Evolutionary conservation across 2,113 vertebrate genomes (phyloP).

Genomic region (Helogale parvula): DNA sequence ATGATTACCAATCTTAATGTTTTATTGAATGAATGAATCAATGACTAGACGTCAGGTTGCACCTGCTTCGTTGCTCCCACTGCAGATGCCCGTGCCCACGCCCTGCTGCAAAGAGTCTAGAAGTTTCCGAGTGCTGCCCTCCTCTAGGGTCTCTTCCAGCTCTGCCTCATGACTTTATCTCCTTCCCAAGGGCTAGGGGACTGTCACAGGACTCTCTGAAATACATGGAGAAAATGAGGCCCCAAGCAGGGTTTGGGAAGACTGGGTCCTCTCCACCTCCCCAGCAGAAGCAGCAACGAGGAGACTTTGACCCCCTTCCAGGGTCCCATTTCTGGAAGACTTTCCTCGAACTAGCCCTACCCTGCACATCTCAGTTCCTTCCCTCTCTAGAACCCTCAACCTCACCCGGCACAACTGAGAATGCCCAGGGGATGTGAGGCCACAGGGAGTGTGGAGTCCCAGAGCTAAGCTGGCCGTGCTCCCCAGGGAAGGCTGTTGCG

Average conservation of each 20-base stretch:
- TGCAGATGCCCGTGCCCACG: rapidly evolving
- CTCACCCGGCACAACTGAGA: background rate
- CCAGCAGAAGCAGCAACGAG: background rate
- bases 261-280: background rate
- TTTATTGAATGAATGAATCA: background rate
- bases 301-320: background rate
- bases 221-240: background rate
- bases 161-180: background rate
- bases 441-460: background rate
- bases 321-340: background rate
- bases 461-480: background rate
- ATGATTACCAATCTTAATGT: background rate
- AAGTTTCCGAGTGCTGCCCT: background rate
- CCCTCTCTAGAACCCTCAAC: background rate
- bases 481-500: background rate
- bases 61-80: background rate
- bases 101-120: background rate
- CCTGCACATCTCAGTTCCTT: background rate
- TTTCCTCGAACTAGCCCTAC: background rate
- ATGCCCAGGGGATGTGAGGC: background rate
- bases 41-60: background rate
- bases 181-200: background rate
- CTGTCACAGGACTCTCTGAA: background rate
- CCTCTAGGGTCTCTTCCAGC: background rate
- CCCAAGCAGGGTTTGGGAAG: background rate